A percentile compares a stretch with the other conserved stretches of the same genome.
These are phyloP conservation scores for Chrysoperla carnea DNA, from an alignment of 1,140 invertebrate genomes.

Conservation along the genomic window DNA sequence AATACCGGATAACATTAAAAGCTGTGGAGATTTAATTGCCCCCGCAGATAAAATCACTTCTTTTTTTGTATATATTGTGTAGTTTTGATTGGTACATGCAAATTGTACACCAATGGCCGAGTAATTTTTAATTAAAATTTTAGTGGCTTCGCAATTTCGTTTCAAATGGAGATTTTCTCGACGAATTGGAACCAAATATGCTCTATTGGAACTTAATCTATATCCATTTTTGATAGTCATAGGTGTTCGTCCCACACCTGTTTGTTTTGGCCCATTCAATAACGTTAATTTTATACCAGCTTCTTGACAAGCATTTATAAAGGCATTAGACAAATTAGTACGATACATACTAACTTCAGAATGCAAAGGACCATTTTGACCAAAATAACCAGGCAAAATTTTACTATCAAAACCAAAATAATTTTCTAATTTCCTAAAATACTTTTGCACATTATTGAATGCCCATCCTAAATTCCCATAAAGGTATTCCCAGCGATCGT, in stretches of 20 bases:
- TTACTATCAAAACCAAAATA: conserved; percentile 12
- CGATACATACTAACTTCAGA: conserved; percentile 9
- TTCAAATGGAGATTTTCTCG: conserved; percentile 48
- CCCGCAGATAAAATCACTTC: conserved; percentile 46
- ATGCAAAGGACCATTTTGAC: conserved; percentile 10
- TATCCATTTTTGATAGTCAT: conserved; percentile 23
- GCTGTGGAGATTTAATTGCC: conserved; percentile 5
- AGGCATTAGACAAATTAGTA: conserved; percentile 19
- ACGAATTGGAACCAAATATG: conserved; percentile 28
- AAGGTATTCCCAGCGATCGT: too few relatives aligned
- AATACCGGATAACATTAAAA: conserved; percentile 22
- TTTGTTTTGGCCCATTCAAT: conserved; percentile 27
- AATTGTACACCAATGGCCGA: conserved; percentile 38
- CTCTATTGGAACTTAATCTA: conserved; percentile 30
- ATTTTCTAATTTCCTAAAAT: conserved; percentile 23
- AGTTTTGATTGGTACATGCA: conserved; percentile 26
- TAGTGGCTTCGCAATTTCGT: conserved; percentile 38
- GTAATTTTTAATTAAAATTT: conserved; percentile 33
- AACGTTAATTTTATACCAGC: conserved; percentile 30
- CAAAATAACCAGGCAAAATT: conserved; percentile 19
- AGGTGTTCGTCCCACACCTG: conserved; percentile 20
- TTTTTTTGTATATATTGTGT: conserved; percentile 28
- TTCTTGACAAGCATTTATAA: conserved; percentile 29
- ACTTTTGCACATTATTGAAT: conserved; percentile 38
- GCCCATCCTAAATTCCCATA: conserved; percentile 26